phyloP scores from a whole-genome alignment of 2,113 vertebrate genomes.

The Hydrolagus affinis region DNA sequence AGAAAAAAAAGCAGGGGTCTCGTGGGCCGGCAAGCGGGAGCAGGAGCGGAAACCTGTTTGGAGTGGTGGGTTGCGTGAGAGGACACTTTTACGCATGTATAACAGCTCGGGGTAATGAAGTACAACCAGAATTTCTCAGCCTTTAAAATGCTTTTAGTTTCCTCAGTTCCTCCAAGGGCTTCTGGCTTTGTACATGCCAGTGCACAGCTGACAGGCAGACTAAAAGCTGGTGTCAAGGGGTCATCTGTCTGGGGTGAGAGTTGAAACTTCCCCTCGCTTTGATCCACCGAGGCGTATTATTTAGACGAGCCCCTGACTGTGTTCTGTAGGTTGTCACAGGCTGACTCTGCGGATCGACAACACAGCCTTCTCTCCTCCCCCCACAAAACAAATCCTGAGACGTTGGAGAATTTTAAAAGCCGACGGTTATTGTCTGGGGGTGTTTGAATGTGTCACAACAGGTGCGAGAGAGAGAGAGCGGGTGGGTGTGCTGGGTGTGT shows the following conservation, averaged over 20 bases:
- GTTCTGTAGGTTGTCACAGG: neutral
- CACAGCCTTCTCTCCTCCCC: no score
- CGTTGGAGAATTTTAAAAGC: neutral
- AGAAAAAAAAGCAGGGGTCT: no score
- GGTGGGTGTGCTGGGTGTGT: neutral
- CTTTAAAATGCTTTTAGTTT: slow-evolving; percentile 23
- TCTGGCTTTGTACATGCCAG: slow-evolving; percentile 5
- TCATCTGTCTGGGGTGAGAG: slow-evolving; percentile 22
- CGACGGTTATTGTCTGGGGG: neutral
- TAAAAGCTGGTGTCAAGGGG: slow-evolving; percentile 23
- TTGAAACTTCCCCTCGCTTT: slow-evolving; percentile 15
- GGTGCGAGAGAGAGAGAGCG: neutral
- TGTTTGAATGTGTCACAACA: neutral
- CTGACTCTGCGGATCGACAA: neutral
- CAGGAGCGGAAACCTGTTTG: no score
- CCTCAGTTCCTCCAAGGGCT: neutral
- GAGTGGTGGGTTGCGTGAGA: no score
- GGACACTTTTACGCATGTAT: neutral
- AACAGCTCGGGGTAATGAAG: neutral
- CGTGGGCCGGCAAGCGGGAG: no score
- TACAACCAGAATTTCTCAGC: slow-evolving; percentile 11
- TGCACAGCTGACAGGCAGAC: slow-evolving; percentile 19
- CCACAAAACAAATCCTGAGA: neutral
- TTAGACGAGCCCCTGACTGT: slow-evolving; percentile 2
- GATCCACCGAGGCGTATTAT: slow-evolving; percentile 15